A percentile compares a stretch with the other conserved stretches of the same genome.
phyloP scores from a whole-genome alignment of 2,113 vertebrate genomes.

The Sebastes schlegelii region DNA sequence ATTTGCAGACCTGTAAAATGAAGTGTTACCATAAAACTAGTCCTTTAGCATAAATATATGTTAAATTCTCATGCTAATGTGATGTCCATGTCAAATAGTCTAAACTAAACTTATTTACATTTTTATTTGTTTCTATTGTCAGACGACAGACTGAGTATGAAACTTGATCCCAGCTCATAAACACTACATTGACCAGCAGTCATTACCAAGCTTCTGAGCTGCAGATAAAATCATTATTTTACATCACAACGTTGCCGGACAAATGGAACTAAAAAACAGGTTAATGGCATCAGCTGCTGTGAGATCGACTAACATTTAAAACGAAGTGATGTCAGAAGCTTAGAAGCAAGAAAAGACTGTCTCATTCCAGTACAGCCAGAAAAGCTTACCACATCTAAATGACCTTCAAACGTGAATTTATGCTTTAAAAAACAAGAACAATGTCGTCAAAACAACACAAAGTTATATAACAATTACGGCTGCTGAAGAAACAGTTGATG shows the following conservation, averaged over 20 bases:
- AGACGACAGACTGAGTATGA: neutral
- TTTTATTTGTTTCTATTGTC: neutral
- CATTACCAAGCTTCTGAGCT: neutral
- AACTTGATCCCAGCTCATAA: neutral
- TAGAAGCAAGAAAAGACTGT: neutral
- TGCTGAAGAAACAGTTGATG: too few species aligned
- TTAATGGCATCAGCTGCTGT: neutral
- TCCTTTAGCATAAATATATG: too few species aligned
- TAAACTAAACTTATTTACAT: neutral
- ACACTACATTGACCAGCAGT: neutral
- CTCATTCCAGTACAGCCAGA: neutral
- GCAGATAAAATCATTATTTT: neutral
- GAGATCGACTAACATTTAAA: neutral
- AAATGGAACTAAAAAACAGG: neutral
- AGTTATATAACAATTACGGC: too few species aligned
- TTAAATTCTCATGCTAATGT: too few species aligned
- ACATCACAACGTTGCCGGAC: neutral
- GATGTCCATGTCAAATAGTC: too few species aligned
- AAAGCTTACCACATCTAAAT: neutral
- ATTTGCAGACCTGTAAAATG: too few species aligned
- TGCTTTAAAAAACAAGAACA: neutral
- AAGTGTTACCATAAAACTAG: too few species aligned
- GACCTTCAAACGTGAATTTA: neutral
- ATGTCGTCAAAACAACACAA: neutral
- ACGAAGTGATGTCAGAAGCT: neutral